Conservation (phyloP, 2,113 vertebrate species). For the Empidonax traillii region DNA sequence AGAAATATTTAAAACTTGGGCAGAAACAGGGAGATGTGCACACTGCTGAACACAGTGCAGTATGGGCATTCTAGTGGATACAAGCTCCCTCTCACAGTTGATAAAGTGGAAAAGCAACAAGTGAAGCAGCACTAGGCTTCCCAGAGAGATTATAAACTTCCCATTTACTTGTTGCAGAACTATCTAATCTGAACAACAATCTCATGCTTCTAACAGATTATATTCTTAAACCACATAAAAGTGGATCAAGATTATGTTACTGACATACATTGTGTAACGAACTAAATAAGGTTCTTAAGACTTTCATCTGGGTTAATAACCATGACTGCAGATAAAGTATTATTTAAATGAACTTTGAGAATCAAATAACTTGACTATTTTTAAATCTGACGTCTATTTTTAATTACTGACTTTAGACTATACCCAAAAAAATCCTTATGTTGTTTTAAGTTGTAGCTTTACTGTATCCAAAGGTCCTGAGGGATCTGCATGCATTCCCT, state of each 20-base stretch:
- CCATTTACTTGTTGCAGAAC: not conserved
- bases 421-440: not conserved
- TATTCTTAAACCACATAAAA: not conserved
- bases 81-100: not conserved
- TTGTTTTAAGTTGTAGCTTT: not conserved
- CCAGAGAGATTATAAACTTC: not conserved
- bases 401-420: not conserved
- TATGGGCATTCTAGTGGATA: not conserved
- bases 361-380: not conserved
- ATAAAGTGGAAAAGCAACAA: not conserved
- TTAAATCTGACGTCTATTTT: not conserved
- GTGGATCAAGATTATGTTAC: not conserved
- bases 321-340: not conserved
- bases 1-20: not conserved
- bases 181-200: not conserved
- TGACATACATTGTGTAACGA: not conserved
- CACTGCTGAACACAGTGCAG: not conserved
- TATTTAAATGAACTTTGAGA: not conserved
- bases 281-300: not conserved
- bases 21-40: not conserved
- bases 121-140: not conserved
- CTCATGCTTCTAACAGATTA: not conserved
- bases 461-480: slow-evolving; percentile 18
- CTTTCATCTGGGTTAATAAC: not conserved
- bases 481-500: slow-evolving; percentile 12